Conservation (phyloP, 2,888 invertebrate genomes). For the Adelognathus sp. region DNA sequence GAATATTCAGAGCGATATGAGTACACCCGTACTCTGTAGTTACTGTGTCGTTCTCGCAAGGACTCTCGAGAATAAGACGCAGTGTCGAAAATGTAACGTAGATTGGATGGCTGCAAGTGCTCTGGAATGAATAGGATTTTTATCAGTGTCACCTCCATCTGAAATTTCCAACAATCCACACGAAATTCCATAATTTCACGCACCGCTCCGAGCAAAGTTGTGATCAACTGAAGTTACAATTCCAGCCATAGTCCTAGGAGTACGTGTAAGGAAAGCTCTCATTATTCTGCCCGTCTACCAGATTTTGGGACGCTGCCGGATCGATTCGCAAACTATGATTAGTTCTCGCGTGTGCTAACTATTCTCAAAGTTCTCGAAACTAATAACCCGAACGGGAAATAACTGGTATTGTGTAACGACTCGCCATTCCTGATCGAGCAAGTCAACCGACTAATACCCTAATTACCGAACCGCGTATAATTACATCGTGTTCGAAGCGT, state of each 20-base stretch:
- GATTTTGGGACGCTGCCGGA: not conserved
- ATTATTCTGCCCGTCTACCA: too few species aligned
- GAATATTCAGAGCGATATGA: too few species aligned
- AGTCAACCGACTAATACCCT: constrained; percentile 26
- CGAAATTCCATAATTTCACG: too few species aligned
- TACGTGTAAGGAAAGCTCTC: not conserved
- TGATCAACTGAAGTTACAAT: not conserved
- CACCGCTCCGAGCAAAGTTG: too few species aligned
- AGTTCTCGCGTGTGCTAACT: constrained; percentile 11
- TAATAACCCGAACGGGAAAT: not conserved
- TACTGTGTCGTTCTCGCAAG: too few species aligned
- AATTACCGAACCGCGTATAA: constrained; percentile 24
- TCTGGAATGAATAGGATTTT: too few species aligned
- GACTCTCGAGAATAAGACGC: too few species aligned
- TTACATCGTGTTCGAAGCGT: not conserved
- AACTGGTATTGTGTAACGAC: not conserved
- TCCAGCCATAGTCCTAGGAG: not conserved
- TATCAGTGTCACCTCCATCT: too few species aligned
- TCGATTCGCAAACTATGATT: constrained; percentile 42
- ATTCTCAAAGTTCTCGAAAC: constrained; percentile 1
- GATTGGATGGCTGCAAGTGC: too few species aligned
- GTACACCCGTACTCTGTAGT: too few species aligned
- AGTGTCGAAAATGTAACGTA: too few species aligned
- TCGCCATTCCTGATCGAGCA: not conserved
- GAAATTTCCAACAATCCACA: too few species aligned